These are phyloP conservation scores for Sylvilagus floridanus DNA, from an alignment of 2,797 vertebrate genomes.

Conservation along the genomic window DNA sequence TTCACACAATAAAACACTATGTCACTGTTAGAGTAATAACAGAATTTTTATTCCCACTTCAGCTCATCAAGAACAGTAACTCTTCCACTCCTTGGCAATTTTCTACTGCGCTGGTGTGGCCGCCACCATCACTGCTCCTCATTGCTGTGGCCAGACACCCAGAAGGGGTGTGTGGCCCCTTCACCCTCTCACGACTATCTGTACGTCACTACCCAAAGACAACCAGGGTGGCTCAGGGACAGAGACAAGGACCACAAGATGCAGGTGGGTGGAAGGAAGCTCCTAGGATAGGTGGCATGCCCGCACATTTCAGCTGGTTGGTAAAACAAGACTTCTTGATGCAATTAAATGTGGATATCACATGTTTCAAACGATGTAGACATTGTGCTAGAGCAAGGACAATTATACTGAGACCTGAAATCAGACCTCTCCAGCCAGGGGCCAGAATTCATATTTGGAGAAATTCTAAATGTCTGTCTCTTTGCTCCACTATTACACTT, in stretches of 20 bases:
- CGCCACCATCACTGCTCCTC: neutral
- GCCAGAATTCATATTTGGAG: conserved; percentile 10
- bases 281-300: neutral
- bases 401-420: conserved; percentile 38
- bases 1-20: neutral
- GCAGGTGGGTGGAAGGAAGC: neutral
- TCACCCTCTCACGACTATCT: too few species aligned
- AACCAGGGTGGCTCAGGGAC: neutral
- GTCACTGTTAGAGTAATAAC: neutral
- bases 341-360: neutral
- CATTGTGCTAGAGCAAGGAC: neutral
- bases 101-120: neutral
- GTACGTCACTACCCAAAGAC: neutral
- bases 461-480: neutral
- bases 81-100: neutral
- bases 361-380: neutral
- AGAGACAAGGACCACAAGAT: neutral
- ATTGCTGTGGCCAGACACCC: neutral
- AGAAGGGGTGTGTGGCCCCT: neutral
- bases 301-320: neutral
- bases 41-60: neutral
- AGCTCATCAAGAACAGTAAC: neutral
- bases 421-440: conserved; percentile 5
- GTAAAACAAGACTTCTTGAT: neutral
- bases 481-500: neutral